Percentiles rank a stretch among this genome's conserved stretches.
These are phyloP conservation scores for Avahi laniger DNA, from an alignment of 2,797 vertebrate species.

Conservation along the genomic window DNA sequence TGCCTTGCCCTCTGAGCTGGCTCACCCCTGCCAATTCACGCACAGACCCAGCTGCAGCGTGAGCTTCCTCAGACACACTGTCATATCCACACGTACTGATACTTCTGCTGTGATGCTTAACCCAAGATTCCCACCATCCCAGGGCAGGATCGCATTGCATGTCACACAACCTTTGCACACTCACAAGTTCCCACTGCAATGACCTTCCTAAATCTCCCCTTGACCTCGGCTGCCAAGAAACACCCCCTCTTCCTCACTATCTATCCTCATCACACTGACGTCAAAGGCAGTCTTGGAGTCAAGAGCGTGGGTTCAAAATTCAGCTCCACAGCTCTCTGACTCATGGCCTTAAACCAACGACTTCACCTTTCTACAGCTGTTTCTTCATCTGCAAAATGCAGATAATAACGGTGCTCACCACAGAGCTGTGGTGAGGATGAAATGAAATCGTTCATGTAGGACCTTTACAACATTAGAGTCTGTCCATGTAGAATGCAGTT, in stretches of 20 bases:
- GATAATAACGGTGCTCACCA: accelerated
- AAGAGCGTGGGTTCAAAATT: background rate
- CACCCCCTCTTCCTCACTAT: accelerated
- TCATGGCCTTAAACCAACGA: too few relatives aligned
- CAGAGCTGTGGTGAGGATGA: background rate
- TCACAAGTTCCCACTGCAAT: background rate
- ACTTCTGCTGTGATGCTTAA: background rate
- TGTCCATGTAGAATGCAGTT: background rate
- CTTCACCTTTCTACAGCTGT: background rate
- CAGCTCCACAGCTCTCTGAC: background rate
- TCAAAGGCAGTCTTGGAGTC: background rate
- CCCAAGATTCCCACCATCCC: background rate
- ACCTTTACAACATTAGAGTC: background rate
- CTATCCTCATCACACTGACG: background rate
- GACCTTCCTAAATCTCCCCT: background rate
- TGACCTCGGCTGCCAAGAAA: background rate
- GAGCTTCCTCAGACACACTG: background rate
- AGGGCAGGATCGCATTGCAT: background rate
- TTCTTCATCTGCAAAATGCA: background rate
- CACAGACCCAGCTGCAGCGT: background rate
- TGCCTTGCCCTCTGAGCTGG: background rate
- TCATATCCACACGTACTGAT: background rate
- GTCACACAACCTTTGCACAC: background rate
- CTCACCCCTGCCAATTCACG: background rate
- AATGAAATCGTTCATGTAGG: background rate